Percentiles rank a stretch among this genome's conserved stretches.
phyloP scores from a whole-genome alignment of 2,888 invertebrate species.

The Ophion costatus region DNA sequence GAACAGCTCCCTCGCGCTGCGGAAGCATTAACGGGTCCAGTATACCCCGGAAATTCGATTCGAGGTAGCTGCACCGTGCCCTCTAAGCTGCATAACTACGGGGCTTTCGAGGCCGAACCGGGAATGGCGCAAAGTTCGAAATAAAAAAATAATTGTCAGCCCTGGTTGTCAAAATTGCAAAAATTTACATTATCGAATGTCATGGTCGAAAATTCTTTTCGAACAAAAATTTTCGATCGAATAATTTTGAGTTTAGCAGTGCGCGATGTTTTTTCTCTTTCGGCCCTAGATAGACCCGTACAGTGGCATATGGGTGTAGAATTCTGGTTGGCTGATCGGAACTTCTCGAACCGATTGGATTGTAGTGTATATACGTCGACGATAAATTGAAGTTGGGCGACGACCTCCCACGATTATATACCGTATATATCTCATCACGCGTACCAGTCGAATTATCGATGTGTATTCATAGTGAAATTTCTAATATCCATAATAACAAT shows the following conservation, averaged over 20 bases:
- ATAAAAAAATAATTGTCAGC: not conserved
- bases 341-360: constrained; percentile 49
- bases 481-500: too few species aligned
- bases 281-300: not conserved
- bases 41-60: constrained; percentile 50
- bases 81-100: constrained; percentile 7
- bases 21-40: constrained; percentile 17
- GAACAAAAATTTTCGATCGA: not conserved
- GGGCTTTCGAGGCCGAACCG: not conserved
- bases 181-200: not conserved
- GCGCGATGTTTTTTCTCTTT: not conserved
- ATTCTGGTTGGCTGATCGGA: constrained; percentile 25
- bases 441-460: constrained; percentile 47
- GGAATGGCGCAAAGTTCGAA: not conserved
- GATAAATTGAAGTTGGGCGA: constrained; percentile 40
- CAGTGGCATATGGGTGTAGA: not conserved
- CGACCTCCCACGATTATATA: constrained; percentile 54
- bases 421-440: constrained; percentile 58
- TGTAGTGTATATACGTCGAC: constrained; percentile 32
- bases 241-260: not conserved
- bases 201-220: not conserved
- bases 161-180: not conserved
- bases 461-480: not conserved
- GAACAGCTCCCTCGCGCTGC: not conserved
- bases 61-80: constrained; percentile 38